These are phyloP conservation scores for Pecten maximus DNA, from an alignment of 2,888 invertebrate species.

Conservation along the genomic window DNA sequence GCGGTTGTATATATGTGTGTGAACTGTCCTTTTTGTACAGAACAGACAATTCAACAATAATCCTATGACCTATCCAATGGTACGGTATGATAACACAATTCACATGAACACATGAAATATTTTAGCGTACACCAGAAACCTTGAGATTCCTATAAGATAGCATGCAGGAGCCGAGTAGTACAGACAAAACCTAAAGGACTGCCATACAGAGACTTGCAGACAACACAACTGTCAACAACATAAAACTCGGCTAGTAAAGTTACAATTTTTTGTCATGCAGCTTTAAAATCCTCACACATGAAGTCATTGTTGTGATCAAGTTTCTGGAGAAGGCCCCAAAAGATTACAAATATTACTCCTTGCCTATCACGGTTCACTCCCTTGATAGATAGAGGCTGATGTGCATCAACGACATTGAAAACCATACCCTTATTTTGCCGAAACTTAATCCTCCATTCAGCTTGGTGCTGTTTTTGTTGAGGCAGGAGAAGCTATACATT, in stretches of 20 bases:
- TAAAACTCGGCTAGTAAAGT: background rate
- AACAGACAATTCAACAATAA: no score
- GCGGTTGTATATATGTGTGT: no score
- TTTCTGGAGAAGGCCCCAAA: background rate
- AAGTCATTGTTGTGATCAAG: background rate
- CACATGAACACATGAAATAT: background rate
- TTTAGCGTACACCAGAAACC: background rate
- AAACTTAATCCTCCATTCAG: background rate
- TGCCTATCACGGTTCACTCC: background rate
- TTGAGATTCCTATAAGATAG: background rate
- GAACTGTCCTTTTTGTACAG: no score
- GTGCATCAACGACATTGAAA: background rate
- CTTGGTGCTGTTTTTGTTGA: background rate
- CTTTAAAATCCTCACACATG: background rate
- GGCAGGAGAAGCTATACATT: background rate
- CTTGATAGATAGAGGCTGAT: background rate
- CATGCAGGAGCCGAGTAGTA: background rate
- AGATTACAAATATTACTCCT: background rate
- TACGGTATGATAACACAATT: no score
- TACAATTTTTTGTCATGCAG: background rate
- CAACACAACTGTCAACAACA: conserved; percentile 27
- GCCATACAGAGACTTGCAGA: background rate
- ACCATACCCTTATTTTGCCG: background rate
- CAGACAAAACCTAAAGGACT: background rate
- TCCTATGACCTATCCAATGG: no score